These are phyloP conservation scores for Drosophila biarmipes DNA, from an alignment of 1,140 invertebrate genomes.

Conservation along the genomic window DNA sequence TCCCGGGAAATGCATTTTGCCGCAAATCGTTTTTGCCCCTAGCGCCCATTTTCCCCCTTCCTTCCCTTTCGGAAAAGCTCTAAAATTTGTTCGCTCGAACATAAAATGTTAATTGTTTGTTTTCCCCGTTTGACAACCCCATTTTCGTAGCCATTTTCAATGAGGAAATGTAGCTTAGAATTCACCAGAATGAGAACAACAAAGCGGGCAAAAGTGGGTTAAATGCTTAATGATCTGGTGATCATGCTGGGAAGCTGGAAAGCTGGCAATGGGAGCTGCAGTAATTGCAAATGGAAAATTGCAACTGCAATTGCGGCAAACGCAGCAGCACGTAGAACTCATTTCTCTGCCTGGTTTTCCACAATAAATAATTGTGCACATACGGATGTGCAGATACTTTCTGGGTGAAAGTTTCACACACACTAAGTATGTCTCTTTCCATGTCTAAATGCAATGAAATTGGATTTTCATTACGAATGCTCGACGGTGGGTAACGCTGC, in stretches of 20 bases:
- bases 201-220: slow-evolving; percentile 41
- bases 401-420: slow-evolving; percentile 44
- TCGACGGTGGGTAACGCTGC: slow-evolving; percentile 18
- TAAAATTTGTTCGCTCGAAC: slow-evolving; percentile 39
- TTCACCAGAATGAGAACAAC: slow-evolving; percentile 28
- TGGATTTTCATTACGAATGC: slow-evolving; percentile 51
- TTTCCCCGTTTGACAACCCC: slow-evolving; percentile 29
- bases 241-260: slow-evolving; percentile 23
- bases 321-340: slow-evolving; percentile 24
- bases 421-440: neutral
- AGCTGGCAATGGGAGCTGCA: slow-evolving; percentile 31
- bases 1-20: slow-evolving; percentile 39
- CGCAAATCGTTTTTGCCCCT: slow-evolving; percentile 31
- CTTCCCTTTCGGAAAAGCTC: slow-evolving; percentile 2
- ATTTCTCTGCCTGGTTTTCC: slow-evolving; percentile 15
- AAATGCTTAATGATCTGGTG: slow-evolving; percentile 55
- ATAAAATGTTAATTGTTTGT: slow-evolving; percentile 60
- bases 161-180: slow-evolving; percentile 58
- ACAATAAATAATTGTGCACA: slow-evolving; percentile 36
- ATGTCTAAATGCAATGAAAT: slow-evolving; percentile 49
- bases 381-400: slow-evolving; percentile 11
- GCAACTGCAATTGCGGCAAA: slow-evolving; percentile 1
- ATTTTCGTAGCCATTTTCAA: slow-evolving; percentile 18
- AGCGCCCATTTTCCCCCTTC: no score
- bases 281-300: slow-evolving; percentile 11